Conservation (phyloP, 2,888 invertebrate genomes). For the Agriopis marginaria region DNA sequence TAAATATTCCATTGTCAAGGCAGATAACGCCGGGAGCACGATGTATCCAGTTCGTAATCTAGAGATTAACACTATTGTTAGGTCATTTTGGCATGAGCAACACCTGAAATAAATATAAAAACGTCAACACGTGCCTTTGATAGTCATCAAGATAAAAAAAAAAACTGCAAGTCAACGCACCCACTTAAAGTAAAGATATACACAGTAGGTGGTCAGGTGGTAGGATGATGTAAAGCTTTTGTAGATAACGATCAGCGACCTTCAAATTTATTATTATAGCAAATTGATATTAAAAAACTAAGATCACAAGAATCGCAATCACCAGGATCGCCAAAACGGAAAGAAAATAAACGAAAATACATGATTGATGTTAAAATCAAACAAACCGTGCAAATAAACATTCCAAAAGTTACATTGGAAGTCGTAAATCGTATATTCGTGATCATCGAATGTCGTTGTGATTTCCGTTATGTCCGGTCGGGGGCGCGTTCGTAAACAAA, state of each 20-base stretch:
- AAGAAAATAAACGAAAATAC: conserved; percentile 27
- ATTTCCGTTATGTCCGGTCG: conserved; percentile 40
- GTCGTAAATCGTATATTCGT: conserved; percentile 43
- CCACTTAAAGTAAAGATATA: conserved; percentile 8
- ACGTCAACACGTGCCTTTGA: not conserved
- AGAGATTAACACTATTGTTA: conserved; percentile 6
- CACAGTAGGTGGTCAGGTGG: conserved; percentile 5
- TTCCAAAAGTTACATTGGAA: conserved; percentile 36
- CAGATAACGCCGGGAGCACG: not conserved
- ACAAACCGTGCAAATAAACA: conserved; percentile 23
- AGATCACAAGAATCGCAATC: conserved; percentile 14
- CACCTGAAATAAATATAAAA: not conserved
- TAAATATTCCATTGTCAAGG: conserved; percentile 48
- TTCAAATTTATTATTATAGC: conserved; percentile 6
- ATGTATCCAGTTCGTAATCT: conserved; percentile 20
- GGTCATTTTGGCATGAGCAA: conserved; percentile 7
- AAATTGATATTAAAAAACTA: conserved; percentile 7
- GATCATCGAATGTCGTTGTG: conserved; percentile 41
- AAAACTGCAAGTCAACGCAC: not conserved
- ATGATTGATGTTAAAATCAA: conserved; percentile 28
- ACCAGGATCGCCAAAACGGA: conserved; percentile 14
- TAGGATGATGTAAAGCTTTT: not conserved
- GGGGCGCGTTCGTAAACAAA: conserved; percentile 37
- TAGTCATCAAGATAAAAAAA: conserved; percentile 1
- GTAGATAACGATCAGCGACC: not conserved